Evolutionary conservation across 2,797 vertebrate species (phyloP).

Genomic region (Scleropages formosus): DNA sequence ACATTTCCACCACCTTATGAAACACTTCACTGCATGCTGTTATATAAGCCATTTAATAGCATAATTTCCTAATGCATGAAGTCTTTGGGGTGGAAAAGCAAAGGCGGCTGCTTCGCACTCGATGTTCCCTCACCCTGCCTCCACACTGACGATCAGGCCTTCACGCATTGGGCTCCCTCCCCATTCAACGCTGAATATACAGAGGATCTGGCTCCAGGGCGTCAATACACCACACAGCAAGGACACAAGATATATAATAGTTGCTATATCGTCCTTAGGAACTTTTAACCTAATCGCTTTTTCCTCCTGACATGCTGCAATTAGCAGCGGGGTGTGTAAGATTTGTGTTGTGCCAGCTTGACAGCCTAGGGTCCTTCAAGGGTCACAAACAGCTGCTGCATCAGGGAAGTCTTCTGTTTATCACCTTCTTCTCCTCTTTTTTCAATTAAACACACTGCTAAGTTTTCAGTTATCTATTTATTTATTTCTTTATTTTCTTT

Average conservation of each 20-base stretch:
- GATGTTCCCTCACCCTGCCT: not conserved
- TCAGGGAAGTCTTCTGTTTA: conserved; percentile 29
- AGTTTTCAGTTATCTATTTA: not conserved
- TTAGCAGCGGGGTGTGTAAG: conserved; percentile 22
- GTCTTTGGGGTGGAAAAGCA: not conserved
- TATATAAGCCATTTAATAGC: not conserved
- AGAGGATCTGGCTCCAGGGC: not conserved
- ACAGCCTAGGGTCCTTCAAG: conserved; percentile 29
- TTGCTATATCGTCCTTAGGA: not conserved
- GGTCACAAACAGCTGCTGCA: conserved; percentile 21
- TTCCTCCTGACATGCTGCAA: conserved; percentile 37
- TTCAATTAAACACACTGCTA: conserved; percentile 30
- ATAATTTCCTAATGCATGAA: not conserved
- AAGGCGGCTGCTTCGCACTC: not conserved
- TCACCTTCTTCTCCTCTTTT: conserved; percentile 13
- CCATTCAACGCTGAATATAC: not conserved
- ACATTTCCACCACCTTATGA: not conserved
- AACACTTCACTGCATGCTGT: not conserved
- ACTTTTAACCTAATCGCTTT: conserved; percentile 16
- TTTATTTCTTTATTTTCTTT: not conserved
- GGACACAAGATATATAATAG: not conserved
- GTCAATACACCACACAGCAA: not conserved
- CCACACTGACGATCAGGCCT: not conserved
- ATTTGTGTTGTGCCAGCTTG: conserved; percentile 16
- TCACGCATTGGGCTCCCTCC: not conserved